Evolutionary conservation across 2,113 vertebrate genomes (phyloP).

Genomic region (Arvicanthis niloticus): DNA sequence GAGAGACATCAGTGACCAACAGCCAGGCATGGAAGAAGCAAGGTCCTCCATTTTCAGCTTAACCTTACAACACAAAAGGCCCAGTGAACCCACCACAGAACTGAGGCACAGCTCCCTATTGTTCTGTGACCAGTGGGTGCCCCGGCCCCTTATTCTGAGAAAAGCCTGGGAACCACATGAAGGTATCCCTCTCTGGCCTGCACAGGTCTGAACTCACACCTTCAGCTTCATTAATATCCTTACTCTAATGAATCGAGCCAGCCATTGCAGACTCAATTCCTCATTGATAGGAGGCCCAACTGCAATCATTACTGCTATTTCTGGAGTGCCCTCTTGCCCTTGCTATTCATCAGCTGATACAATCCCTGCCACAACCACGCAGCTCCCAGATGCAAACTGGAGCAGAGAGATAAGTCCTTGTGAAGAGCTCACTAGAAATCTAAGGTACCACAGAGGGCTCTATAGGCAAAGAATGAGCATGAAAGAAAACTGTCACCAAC

Average conservation of each 20-base stretch:
- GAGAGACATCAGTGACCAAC: conserved; percentile 78
- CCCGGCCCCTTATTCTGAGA: background rate
- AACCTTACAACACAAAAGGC: background rate
- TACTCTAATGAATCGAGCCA: conserved; percentile 60
- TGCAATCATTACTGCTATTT: conserved; percentile 87
- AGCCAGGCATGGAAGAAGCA: background rate
- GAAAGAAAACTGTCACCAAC: background rate
- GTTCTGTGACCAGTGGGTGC: background rate
- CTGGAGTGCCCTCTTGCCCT: conserved; percentile 84
- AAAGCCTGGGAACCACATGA: fast-evolving
- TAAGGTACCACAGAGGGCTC: conserved; percentile 50
- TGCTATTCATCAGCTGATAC: conserved; percentile 86
- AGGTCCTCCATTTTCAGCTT: background rate
- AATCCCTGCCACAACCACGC: conserved; percentile 50
- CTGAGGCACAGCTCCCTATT: background rate
- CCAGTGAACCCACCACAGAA: background rate
- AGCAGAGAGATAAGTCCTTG: conserved; percentile 44
- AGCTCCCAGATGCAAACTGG: conserved; percentile 66
- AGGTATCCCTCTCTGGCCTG: background rate
- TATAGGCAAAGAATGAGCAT: background rate
- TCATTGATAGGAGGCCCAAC: conserved; percentile 81
- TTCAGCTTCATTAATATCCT: conserved; percentile 65
- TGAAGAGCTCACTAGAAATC: conserved; percentile 40
- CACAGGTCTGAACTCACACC: conserved; percentile 31
- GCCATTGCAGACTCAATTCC: conserved; percentile 63